Evolutionary conservation across 1,140 invertebrate genomes (phyloP), one percentile per base, ranked within the genome.

Genomic region (Papilio aristodemus): DNA sequence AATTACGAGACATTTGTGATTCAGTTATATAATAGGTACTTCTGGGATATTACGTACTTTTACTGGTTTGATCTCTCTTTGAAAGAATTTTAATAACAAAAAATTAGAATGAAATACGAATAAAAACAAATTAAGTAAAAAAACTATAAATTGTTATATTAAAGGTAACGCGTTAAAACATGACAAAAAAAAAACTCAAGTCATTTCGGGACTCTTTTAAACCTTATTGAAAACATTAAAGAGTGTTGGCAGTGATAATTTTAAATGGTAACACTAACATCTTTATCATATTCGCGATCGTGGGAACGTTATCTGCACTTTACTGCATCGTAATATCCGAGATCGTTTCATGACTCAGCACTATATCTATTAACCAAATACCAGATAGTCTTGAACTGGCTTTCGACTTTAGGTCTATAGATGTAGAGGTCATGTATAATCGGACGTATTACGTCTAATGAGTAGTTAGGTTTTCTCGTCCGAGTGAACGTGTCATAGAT

Each of bases 401-500:
- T 54, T 64, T 5, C 73, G 66, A 19, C 69, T 71, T 43, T 41
- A 1, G 7, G n/a, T 8, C 22, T 10, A 14, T 39, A 46, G 27
- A 17, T 50, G n/a, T 17, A 67, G 38, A 69, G 83, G 10, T 81
- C 79, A 58, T 38, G 14, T 22, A 39, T 62, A 8, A 17, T 50
- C 81, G 78, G 84, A 69, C 80, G 71, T 72, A 75, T 82, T 78
- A 77, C 68, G 71, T 64, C 71, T 87, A 86, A 90, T 87, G 82
- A 85, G 83, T 83, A 85, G 87, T 86, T 88, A 86, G 81, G 79
- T 84, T 89, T 83, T 87, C 81, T 86, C 66, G 57, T 77, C 73
- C 74, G 78, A 87, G 80, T 85, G 85, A 87, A 86, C 83, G 75
- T 88, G 85, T 89, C 87, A 84, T 84, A 88, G 83, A 87, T 88